phyloP scores from a whole-genome alignment of 2,888 invertebrate genomes.

The Drosophila mulleri region DNA sequence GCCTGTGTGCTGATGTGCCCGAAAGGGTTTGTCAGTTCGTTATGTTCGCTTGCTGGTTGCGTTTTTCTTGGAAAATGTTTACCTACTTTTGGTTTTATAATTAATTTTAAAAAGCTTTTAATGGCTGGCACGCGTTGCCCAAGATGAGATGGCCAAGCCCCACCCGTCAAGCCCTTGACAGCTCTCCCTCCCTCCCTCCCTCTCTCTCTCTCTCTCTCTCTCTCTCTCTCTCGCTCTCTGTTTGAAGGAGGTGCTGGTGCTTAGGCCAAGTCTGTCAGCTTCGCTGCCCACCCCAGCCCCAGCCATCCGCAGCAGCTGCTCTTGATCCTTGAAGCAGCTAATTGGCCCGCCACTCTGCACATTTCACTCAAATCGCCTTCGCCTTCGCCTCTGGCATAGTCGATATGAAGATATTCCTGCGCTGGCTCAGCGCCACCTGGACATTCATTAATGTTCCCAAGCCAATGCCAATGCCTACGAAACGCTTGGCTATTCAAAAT shows the following conservation, averaged over 20 bases:
- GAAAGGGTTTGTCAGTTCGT: slow-evolving; percentile 74
- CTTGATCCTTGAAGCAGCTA: slow-evolving; percentile 53
- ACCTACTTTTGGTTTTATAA: slow-evolving; percentile 76
- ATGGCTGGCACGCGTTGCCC: slow-evolving; percentile 70
- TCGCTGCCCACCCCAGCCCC: no score
- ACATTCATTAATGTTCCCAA: slow-evolving; percentile 1
- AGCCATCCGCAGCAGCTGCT: background rate
- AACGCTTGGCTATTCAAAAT: background rate
- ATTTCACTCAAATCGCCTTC: slow-evolving; percentile 38
- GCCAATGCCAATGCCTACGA: background rate
- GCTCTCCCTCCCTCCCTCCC: background rate
- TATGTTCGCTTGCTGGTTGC: slow-evolving; percentile 37
- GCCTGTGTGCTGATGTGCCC: slow-evolving; percentile 16
- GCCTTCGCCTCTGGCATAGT: slow-evolving; percentile 1
- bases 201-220: background rate
- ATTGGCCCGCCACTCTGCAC: slow-evolving; percentile 49
- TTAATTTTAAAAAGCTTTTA: slow-evolving; percentile 78
- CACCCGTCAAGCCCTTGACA: slow-evolving; percentile 24
- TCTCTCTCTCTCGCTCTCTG: background rate
- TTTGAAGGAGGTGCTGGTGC: background rate
- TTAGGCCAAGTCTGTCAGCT: slow-evolving; percentile 21
- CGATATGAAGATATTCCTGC: slow-evolving; percentile 27
- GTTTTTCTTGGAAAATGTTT: slow-evolving; percentile 63
- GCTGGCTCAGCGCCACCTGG: background rate
- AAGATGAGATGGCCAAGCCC: slow-evolving; percentile 30